phyloP scores from a whole-genome alignment of 1,140 invertebrate genomes.

The Anoplolepis gracilipes region DNA sequence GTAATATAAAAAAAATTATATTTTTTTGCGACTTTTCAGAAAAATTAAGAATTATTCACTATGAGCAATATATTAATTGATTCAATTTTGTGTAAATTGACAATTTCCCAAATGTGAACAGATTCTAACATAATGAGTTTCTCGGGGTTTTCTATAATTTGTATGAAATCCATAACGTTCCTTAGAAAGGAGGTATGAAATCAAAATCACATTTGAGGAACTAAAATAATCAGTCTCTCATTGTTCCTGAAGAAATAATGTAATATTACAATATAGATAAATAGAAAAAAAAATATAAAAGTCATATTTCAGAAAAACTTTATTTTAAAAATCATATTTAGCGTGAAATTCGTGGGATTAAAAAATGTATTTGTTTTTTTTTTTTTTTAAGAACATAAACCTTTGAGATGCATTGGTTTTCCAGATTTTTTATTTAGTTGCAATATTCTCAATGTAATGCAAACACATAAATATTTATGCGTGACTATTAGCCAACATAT shows the following conservation, averaged over 20 bases:
- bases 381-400: background rate
- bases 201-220: background rate
- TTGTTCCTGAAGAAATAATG: background rate
- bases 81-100: background rate
- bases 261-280: background rate
- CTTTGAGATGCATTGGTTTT: background rate
- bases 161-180: background rate
- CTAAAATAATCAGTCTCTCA: background rate
- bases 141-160: background rate
- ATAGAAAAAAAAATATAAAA: background rate
- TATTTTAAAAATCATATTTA: constrained; percentile 4
- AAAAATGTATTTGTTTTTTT: background rate
- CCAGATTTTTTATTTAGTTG: background rate
- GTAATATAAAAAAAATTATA: background rate
- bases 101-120: background rate
- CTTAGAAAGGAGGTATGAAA: background rate
- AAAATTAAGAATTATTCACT: too few species aligned
- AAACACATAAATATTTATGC: constrained; percentile 29
- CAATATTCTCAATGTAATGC: background rate
- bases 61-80: background rate
- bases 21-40: background rate
- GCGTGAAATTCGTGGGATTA: background rate
- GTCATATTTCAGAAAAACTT: background rate
- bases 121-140: background rate
- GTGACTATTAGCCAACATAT: constrained; percentile 31